Evolutionary conservation across 2,888 invertebrate species (phyloP), one percentile per base, ranked within the genome.

Genomic region (Acheta domesticus): DNA sequence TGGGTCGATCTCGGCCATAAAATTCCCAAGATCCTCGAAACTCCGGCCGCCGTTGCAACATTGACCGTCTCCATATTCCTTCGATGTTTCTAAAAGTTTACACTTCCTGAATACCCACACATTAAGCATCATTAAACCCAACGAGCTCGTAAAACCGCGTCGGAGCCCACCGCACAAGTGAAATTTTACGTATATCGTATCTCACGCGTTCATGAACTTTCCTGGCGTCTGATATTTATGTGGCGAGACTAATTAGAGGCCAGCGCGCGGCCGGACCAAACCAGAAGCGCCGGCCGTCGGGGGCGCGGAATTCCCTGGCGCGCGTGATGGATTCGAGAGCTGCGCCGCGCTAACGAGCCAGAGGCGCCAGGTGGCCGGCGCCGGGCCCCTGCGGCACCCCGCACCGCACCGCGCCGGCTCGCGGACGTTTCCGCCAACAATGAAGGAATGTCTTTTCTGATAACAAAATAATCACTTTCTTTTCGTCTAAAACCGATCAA

Each of bases 181-280:
- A 62, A 62, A 62, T 62, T 62, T 62, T 19, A 62, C 14, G 62
- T 62, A 62, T 11, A 19, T 62, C 62, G 14, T 62, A 62, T 36
- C 36, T 36, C 62, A 62, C n/a, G 62, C n/a, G 62, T n/a, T 62
- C 62, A 62, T 62, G 62, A 62, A 62, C 62, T 62, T 62, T 62
- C 16, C 62, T 62, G 62, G 62, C 62, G 62, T 62, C n/a, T 62
- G n/a, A 62, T 62, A 62, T 62, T 62, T 62, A 62, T 62, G 62
- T 62, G n/a, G 62, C 62, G 62, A 62, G 62, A 62, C 62, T 62
- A 62, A 62, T 62, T 62, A 62, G n/a, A n/a, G 62, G 62, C n/a
- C 1, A 62, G 12, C n/a, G 11, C 62, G 62, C 62, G 62, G 62
- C 62, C 62, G n/a, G n/a, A 62, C 62, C 62, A 62, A 62, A 62